Conservation (phyloP, 2,113 vertebrate genomes). For the Xiphophorus hellerii region DNA sequence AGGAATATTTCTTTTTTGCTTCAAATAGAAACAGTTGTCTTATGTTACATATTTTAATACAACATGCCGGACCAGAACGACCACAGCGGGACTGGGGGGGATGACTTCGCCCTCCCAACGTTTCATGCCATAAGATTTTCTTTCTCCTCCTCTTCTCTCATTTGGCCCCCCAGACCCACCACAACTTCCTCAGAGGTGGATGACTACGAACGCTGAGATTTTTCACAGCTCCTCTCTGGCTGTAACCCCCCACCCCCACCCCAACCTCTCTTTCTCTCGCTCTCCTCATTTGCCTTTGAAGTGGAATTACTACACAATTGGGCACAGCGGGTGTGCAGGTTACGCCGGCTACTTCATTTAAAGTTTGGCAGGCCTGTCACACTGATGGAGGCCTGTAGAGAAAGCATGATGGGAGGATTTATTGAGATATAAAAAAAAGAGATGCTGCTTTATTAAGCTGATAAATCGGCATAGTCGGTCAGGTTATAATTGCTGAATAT, state of each 20-base stretch:
- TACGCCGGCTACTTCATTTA: conserved; percentile 77
- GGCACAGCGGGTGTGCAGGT: conserved; percentile 77
- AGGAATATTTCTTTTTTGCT: background rate
- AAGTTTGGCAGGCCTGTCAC: conserved; percentile 76
- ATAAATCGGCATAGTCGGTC: conserved; percentile 68
- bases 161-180: background rate
- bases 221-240: conserved; percentile 74
- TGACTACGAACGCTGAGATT: conserved; percentile 54
- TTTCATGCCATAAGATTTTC: background rate
- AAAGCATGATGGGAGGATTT: conserved; percentile 62
- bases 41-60: too few species aligned
- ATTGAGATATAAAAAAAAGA: conserved; percentile 47
- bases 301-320: conserved; percentile 80
- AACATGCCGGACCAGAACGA: background rate
- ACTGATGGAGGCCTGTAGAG: conserved; percentile 52
- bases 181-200: conserved; percentile 49
- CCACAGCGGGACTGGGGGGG: background rate
- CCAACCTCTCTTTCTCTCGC: conserved; percentile 46
- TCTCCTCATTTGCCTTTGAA: conserved; percentile 73
- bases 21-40: too few species aligned
- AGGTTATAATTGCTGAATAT: conserved; percentile 76
- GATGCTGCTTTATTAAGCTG: conserved; percentile 65
- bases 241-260: conserved; percentile 70
- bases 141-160: background rate
- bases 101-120: background rate